Evolutionary conservation across 1,140 invertebrate species (phyloP), one percentile per base, ranked within the genome.

Genomic region (Rhopalosiphum padi): DNA sequence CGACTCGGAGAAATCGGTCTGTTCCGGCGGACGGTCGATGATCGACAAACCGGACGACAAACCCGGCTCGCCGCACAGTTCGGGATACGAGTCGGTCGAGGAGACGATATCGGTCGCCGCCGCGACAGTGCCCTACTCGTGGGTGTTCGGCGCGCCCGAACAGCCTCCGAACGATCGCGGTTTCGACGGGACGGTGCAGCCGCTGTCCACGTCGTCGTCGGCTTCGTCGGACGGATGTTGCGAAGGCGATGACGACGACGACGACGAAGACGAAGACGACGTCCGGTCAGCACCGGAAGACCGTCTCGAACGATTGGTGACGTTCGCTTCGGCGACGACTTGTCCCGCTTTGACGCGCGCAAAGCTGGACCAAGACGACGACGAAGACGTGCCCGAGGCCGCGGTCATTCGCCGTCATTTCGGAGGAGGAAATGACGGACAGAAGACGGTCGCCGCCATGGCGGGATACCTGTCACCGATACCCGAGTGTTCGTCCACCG

Each of bases 401-500:
- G 3, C 35, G 23, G 6, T 53, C 35, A 22, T 88, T 51, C 91
- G 91, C 91, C 48, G 91, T 41, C 90, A 83, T 92, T 92, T 92
- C 68, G 60, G 68, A 48, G 82, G 77, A 82, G 82, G 77, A 82
- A 93, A 93, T 53, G 89, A 90, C 89, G 89, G 30, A 18, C 3
- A 68, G 90, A 51, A 21, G 43, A 4, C 82, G n/a, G 7, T 18
- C 48, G 43, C 68, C 23, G 46, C 68, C 15, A 37, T 35, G 41
- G 35, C 22, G 8, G 68, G 90, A 41, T 93, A 51, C 21, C 48
- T 93, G 46, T 93, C 91, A 25, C 91, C 91, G 11, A 93, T 93
- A 85, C 91, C 46, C 37, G 91, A 93, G 35, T 93, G 82, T 55
- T 93, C 91, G 51, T 93, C 91, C 91, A 93, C 91, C 5, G 91